These are phyloP conservation scores for Rhyzopertha dominica DNA, from an alignment of 1,140 invertebrate genomes.

Conservation along the genomic window DNA sequence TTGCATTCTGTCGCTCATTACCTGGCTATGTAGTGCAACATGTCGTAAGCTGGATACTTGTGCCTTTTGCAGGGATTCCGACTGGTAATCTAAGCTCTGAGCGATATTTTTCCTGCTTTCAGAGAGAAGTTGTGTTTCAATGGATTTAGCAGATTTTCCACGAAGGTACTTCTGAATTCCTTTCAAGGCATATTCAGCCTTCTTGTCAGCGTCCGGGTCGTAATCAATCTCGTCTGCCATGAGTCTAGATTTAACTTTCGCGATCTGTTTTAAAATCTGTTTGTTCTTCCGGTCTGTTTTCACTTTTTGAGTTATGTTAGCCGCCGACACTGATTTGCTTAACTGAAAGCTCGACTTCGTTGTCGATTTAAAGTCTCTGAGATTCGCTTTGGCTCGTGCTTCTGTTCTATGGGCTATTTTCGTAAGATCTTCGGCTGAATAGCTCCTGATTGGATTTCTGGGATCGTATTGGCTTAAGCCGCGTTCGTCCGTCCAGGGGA, in stretches of 20 bases:
- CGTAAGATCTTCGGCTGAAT: conserved; percentile 58
- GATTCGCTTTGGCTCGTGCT: conserved; percentile 60
- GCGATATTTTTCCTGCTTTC: conserved; percentile 57
- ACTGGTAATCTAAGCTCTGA: conserved; percentile 45
- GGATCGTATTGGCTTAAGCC: conserved; percentile 54
- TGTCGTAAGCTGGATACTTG: conserved; percentile 37
- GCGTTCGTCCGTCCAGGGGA: conserved; percentile 70
- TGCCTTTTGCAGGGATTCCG: conserved; percentile 40
- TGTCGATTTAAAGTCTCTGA: conserved; percentile 50
- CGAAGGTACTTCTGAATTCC: conserved; percentile 52
- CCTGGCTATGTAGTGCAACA: conserved; percentile 39
- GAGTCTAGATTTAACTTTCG: conserved; percentile 35
- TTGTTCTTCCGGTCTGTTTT: conserved; percentile 30
- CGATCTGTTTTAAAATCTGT: conserved; percentile 31
- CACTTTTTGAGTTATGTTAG: conserved; percentile 32
- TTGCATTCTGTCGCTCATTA: conserved; percentile 47
- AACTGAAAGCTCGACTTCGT: conserved; percentile 32
- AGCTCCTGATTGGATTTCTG: conserved; percentile 40
- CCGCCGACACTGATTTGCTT: conserved; percentile 30
- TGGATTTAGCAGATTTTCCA: conserved; percentile 68
- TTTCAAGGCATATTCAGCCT: conserved; percentile 42
- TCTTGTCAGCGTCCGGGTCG: conserved; percentile 28
- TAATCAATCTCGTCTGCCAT: conserved; percentile 34
- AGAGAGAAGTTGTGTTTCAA: conserved; percentile 59
- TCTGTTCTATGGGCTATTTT: conserved; percentile 59